These are phyloP conservation scores for Pogonomyrmex californicus DNA, from an alignment of 1,140 invertebrate genomes.

Conservation along the genomic window DNA sequence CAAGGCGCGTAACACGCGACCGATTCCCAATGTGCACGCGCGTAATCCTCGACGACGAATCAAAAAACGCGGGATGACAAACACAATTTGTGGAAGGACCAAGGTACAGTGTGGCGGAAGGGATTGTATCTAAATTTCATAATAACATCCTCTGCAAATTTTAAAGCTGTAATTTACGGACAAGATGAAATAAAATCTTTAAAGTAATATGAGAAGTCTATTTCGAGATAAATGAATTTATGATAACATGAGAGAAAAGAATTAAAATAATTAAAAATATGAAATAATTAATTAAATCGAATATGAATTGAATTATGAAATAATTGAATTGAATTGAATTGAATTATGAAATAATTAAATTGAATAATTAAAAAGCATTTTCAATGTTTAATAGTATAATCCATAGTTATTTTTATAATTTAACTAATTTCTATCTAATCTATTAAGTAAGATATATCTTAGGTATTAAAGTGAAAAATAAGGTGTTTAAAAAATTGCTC, in stretches of 20 bases:
- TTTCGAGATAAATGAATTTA: not conserved
- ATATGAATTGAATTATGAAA: too few relatives aligned
- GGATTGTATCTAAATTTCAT: constrained; percentile 50
- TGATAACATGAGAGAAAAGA: not conserved
- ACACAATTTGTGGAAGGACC: constrained; percentile 41
- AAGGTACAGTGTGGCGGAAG: constrained; percentile 32
- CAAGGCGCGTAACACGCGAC: constrained; percentile 70
- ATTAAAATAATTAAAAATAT: not conserved
- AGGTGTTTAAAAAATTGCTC: not conserved
- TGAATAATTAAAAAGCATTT: too few relatives aligned
- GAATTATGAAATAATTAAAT: too few relatives aligned
- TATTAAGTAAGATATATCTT: not conserved
- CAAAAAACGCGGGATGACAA: constrained; percentile 58
- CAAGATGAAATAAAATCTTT: not conserved
- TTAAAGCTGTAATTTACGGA: constrained; percentile 14
- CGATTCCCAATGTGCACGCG: constrained; percentile 69
- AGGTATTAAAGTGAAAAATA: not conserved
- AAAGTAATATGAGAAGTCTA: not conserved
- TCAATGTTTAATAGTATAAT: too few relatives aligned
- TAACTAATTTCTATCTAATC: constrained; percentile 9
- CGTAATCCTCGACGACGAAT: constrained; percentile 59
- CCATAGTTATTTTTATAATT: not conserved
- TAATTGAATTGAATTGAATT: too few relatives aligned
- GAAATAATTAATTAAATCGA: too few relatives aligned
- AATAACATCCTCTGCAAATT: not conserved